These are phyloP conservation scores for Eulemur mongoz DNA, from an alignment of 2,797 vertebrate genomes.

Conservation along the genomic window DNA sequence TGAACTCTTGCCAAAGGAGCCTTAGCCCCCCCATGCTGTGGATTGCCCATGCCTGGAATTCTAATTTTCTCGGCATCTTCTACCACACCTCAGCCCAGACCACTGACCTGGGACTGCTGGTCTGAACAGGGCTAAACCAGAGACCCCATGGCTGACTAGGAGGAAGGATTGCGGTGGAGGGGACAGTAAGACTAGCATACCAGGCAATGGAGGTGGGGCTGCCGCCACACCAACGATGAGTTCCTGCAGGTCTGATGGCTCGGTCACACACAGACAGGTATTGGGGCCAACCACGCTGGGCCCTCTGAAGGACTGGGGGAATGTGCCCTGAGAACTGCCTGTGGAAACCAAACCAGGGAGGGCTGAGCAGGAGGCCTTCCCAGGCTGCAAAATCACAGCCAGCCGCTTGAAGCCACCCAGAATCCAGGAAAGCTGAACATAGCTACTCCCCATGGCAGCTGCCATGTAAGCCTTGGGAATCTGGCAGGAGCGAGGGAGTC, in stretches of 20 bases:
- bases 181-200: background rate
- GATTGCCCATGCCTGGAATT: background rate
- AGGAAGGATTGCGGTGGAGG: background rate
- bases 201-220: background rate
- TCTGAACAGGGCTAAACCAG: background rate
- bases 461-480: conserved; percentile 28
- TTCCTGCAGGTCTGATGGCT: background rate
- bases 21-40: background rate
- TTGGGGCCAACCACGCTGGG: background rate
- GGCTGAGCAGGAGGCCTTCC: background rate
- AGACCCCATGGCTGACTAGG: background rate
- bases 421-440: background rate
- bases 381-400: background rate
- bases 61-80: conserved; percentile 17
- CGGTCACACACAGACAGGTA: background rate
- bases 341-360: background rate
- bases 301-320: background rate
- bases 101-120: background rate
- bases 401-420: background rate
- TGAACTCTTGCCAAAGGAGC: conserved; percentile 31
- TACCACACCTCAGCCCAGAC: background rate
- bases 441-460: background rate
- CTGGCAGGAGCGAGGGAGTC: conserved; percentile 23
- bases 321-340: background rate
- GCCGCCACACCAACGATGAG: background rate